Conservation (phyloP, 2,113 vertebrate species). For the Aphelocoma coerulescens region DNA sequence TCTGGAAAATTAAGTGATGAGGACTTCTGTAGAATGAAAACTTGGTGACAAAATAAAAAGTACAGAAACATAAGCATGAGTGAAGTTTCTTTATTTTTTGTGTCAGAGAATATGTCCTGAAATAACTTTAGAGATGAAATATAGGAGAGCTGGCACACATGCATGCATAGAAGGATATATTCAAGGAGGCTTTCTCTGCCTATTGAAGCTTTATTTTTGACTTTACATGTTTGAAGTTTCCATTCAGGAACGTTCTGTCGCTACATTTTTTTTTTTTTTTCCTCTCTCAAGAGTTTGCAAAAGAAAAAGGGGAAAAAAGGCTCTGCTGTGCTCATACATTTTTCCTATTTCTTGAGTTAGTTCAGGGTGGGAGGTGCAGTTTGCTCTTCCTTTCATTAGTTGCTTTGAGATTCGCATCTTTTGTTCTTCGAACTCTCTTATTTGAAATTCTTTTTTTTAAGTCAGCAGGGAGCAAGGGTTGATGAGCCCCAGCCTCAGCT, state of each 20-base stretch:
- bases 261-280: not conserved
- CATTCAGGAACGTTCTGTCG: not conserved
- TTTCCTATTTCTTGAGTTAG: constrained; percentile 32
- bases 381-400: constrained; percentile 47
- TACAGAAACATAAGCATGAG: not conserved
- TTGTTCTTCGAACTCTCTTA: constrained; percentile 39
- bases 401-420: constrained; percentile 66
- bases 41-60: not conserved
- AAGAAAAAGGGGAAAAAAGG: not conserved
- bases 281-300: not conserved
- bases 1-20: not conserved
- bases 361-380: not conserved
- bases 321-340: not conserved
- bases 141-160: not conserved
- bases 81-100: not conserved
- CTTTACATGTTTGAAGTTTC: constrained; percentile 26
- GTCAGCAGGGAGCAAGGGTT: constrained; percentile 32
- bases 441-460: constrained; percentile 53
- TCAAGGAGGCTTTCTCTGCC: not conserved
- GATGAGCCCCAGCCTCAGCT: constrained; percentile 41
- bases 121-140: not conserved
- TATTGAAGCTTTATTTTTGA: constrained; percentile 37
- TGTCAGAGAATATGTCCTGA: not conserved
- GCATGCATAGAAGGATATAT: not conserved
- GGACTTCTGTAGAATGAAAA: not conserved